These are phyloP conservation scores for Saturnia pavonia DNA, from an alignment of 2,888 invertebrate species.

Conservation along the genomic window DNA sequence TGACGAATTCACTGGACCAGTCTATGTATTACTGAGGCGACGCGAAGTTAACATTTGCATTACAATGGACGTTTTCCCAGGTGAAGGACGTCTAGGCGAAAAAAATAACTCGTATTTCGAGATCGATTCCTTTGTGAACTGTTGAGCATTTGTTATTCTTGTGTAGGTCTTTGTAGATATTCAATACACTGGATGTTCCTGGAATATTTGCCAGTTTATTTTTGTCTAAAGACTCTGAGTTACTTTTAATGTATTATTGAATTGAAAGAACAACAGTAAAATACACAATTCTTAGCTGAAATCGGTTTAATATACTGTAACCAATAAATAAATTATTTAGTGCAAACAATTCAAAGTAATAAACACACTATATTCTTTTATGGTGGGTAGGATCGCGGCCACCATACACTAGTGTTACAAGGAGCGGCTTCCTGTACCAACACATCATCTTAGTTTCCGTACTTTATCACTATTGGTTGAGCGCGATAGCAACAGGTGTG, in stretches of 20 bases:
- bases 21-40: constrained; percentile 16
- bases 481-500: no score
- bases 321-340: background rate
- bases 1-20: constrained; percentile 14
- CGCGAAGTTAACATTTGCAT: constrained; percentile 24
- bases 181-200: background rate
- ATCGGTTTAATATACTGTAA: background rate
- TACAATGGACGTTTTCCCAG: constrained; percentile 22
- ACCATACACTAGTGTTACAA: no score
- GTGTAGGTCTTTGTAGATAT: background rate
- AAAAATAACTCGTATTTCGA: constrained; percentile 7
- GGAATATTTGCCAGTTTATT: background rate
- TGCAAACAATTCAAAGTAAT: no score
- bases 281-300: background rate
- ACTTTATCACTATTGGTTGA: no score
- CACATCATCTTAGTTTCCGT: no score
- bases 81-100: constrained; percentile 24
- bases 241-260: background rate
- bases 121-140: constrained; percentile 11
- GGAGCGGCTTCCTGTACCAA: no score
- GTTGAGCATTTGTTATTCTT: constrained; percentile 4
- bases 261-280: background rate
- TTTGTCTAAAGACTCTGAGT: background rate
- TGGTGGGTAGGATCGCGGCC: no score
- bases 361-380: no score